phyloP scores from a whole-genome alignment of 2,888 invertebrate species.

The Agrochola lota region DNA sequence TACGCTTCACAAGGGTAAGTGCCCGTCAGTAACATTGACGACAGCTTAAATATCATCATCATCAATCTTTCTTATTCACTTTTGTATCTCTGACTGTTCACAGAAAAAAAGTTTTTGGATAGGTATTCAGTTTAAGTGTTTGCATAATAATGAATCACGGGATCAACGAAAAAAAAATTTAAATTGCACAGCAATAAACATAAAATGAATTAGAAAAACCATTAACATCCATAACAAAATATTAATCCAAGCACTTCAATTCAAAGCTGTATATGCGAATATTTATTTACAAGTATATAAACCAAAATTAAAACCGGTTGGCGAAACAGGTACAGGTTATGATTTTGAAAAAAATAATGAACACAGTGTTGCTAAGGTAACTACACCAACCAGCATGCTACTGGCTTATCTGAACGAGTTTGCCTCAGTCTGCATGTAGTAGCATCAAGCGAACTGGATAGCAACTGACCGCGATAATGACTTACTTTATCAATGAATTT shows the following conservation, averaged over 20 bases:
- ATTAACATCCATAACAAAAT: constrained; percentile 21
- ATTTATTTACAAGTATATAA: constrained; percentile 31
- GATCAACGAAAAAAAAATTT: background rate
- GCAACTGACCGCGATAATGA: background rate
- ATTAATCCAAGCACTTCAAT: constrained; percentile 25
- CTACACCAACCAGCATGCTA: constrained; percentile 6
- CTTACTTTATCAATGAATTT: background rate
- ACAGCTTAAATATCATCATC: background rate
- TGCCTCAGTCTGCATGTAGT: constrained; percentile 1
- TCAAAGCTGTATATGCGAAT: constrained; percentile 21
- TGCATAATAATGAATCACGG: background rate
- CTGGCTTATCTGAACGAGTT: constrained; percentile 12
- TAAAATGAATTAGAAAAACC: background rate
- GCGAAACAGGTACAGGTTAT: constrained; percentile 24
- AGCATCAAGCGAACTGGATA: constrained; percentile 7
- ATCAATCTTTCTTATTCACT: background rate
- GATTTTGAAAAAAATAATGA: constrained; percentile 44
- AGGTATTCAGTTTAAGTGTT: background rate
- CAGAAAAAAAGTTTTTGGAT: background rate
- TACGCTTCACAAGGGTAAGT: background rate
- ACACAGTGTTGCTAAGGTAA: constrained; percentile 26
- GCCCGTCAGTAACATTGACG: background rate
- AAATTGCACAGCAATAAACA: background rate
- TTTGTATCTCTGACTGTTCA: background rate
- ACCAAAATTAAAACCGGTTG: constrained; percentile 39